phyloP scores from a whole-genome alignment of 2,888 invertebrate species.

The Gymnoscelis rufifasciata region DNA sequence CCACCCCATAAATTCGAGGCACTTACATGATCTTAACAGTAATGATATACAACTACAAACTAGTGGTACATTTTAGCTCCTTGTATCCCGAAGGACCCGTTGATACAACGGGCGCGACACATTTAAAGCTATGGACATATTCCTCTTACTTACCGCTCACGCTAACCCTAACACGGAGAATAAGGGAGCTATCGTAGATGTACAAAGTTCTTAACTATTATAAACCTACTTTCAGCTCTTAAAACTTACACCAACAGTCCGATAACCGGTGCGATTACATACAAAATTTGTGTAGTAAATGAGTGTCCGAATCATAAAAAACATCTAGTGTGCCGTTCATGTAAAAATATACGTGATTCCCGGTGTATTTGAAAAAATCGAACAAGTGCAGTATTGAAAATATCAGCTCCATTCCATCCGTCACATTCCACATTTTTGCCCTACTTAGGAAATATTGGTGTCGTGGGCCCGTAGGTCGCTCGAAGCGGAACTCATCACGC shows the following conservation, averaged over 20 bases:
- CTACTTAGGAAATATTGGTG: conserved; percentile 32
- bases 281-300: conserved; percentile 71
- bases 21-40: conserved; percentile 76
- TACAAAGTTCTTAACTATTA: conserved; percentile 68
- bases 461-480: conserved; percentile 19
- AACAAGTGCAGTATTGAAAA: conserved; percentile 71
- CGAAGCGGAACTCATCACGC: conserved; percentile 45
- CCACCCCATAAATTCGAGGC: conserved; percentile 74
- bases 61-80: conserved; percentile 71
- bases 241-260: conserved; percentile 63
- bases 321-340: conserved; percentile 64
- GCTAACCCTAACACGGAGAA: conserved; percentile 69
- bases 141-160: conserved; percentile 68
- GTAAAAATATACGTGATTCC: conserved; percentile 62
- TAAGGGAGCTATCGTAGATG: conserved; percentile 69
- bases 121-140: conserved; percentile 79
- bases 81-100: conserved; percentile 67
- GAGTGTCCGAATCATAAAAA: conserved; percentile 63
- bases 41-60: conserved; percentile 75
- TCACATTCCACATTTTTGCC: conserved; percentile 41
- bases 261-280: conserved; percentile 70
- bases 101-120: conserved; percentile 76
- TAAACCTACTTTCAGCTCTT: conserved; percentile 67
- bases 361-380: conserved; percentile 59
- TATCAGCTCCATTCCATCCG: conserved; percentile 56